Conservation (phyloP, 2,113 vertebrate species). For the Rhinolophus ferrumequinum region DNA sequence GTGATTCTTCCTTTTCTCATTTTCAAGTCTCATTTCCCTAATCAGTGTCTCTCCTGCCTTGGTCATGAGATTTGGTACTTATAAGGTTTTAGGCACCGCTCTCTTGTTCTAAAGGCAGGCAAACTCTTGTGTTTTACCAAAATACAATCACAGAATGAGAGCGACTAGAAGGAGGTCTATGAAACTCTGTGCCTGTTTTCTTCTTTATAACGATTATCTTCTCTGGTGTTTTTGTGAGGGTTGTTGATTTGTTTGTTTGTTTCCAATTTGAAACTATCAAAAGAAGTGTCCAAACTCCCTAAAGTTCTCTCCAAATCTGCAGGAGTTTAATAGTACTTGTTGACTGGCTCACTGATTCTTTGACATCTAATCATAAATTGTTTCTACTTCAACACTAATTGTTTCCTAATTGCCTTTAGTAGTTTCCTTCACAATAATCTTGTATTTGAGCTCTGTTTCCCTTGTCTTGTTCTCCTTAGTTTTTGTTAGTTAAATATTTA, state of each 20-base stretch:
- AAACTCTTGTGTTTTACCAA: neutral
- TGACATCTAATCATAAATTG: neutral
- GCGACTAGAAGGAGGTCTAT: neutral
- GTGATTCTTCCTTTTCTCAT: constrained; percentile 53
- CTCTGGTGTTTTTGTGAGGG: neutral
- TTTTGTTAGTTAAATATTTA: neutral
- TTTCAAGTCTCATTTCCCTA: constrained; percentile 45
- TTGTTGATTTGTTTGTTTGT: neutral
- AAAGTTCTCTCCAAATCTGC: neutral
- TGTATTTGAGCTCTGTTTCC: neutral
- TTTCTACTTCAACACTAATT: neutral
- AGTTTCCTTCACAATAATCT: neutral
- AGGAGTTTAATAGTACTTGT: neutral
- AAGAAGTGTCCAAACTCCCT: neutral
- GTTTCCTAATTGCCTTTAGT: neutral
- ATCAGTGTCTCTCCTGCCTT: constrained; percentile 32
- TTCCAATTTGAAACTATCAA: neutral
- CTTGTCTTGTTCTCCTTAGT: neutral
- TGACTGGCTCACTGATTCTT: neutral
- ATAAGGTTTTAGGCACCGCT: neutral
- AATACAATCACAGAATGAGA: neutral
- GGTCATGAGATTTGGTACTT: constrained; percentile 22
- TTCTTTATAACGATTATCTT: neutral
- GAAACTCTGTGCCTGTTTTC: neutral
- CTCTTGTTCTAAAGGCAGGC: neutral